Evolutionary conservation across 92 coral and sea anemone species (phyloP), one percentile per base, ranked within the genome.

Genomic region (Galaxea fascicularis): DNA sequence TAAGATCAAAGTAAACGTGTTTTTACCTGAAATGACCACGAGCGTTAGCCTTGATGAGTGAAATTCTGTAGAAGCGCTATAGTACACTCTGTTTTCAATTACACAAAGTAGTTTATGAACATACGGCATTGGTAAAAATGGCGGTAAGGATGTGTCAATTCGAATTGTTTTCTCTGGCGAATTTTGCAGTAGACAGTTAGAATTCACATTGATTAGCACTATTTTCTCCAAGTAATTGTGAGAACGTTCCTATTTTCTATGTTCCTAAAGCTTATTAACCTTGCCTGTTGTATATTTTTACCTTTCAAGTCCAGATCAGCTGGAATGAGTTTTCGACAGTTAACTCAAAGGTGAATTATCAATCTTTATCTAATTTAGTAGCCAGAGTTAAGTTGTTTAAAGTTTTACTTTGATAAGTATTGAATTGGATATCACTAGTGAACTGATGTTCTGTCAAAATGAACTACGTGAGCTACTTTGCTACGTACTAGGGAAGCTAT

Each of bases 251-350:
- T 35, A 4, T 44, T 10, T 21, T 9, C 39, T 15, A 52, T 59
- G 47, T 31, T 54, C n/a, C 17, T 57, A 0, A 12, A 62, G 1
- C 82, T 77, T n/a, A n/a, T n/a, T n/a, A 4, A 77, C 28, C 60
- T 52, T 66, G 70, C 28, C 20, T 27, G 20, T 25, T 27, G 8
- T 18, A 4, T 47, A 17, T 39, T 82, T 29, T 11, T 69, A 26
- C 53, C 18, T 74, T 15, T 35, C 3, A 35, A 35, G 41, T 2
- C 41, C 10, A 53, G 71, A 78, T 57, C 70, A 22, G 68, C 13
- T 18, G 86, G 27, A 11, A 0, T 82, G 2, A 82, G 86, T 70
- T 82, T 82, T n/a, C 69, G 44, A 12, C 78, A 70, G 59, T 39
- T 82, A 28, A 70, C 11, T 6, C 16, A 60, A 70, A 82, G 78